Evolutionary conservation across 2,797 vertebrate species (phyloP), one percentile per base, ranked within the genome.

Genomic region (Manis javanica): DNA sequence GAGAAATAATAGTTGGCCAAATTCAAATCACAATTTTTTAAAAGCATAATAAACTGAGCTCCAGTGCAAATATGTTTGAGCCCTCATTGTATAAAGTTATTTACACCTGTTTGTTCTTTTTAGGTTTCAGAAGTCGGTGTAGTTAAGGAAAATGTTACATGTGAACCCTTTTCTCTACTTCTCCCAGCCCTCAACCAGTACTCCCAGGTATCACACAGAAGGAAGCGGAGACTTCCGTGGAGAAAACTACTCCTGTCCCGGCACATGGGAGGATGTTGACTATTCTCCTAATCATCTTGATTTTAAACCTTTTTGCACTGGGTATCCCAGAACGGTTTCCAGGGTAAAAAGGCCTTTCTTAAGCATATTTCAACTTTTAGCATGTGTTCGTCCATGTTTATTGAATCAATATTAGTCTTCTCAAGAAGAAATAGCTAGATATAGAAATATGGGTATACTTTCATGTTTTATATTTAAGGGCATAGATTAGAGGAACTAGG

Each of bases 401-500:
- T 11, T 49, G n/a, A 77, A 51, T 74, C 42, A 29, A 89, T 90
- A 39, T 82, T 42, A 69, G 77, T 72, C 29, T 23, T 55, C 55
- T 83, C 24, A 31, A 69, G 37, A 21, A 24, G 69, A 69, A 90
- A 84, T 87, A 79, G 51, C 31, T 72, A 89, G 87, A 24, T 53
- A 55, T 26, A 51, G 31, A 61, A 81, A 75, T 14, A 37, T 53
- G 31, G 53, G 21, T 74, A 39, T 64, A 90, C 59, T 92, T 69
- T 79, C 87, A 66, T 87, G 49, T 87, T 95, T 75, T 71, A 42
- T 90, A 81, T 34, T 72, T 34, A 95, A 81, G 79, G 59, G 39
- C 39, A 37, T 29, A 55, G n/a, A 86, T 42, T 78, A 37, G 82
- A 71, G 42, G 96, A 46, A 84, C 87, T 71, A 93, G 93, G 87